Base-by-base conservation (phyloP, 2,113 vertebrate species). In the Grammatotria lemairii region DNA sequence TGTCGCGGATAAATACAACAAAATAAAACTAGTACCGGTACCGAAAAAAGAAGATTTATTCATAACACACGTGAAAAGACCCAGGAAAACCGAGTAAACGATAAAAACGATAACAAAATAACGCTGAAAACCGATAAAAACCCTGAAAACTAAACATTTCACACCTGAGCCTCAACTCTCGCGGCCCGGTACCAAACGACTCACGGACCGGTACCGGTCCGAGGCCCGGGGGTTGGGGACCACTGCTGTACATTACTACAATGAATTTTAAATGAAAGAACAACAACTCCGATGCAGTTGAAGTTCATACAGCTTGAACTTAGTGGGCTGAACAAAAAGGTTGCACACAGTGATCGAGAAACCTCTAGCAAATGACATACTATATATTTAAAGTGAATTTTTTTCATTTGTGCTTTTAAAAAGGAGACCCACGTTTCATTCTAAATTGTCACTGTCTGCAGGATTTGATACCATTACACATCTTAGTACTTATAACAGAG, bases 241-340 rank as follows among this genome's bases (percentile, higher is more conserved):
- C 7, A 7, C 31, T 31, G 31, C 33, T 65, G 60, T 1, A 38
- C 11, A 68, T 21, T 68, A 68, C 19, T 68, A 0, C 33, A 68
- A 21, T 68, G 4, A 68, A 68, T 68, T 68, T 68, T 21, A 68
- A 68, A 68, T 38, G 33, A 68, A 68, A 21, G 7, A 68, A 68
- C 63, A 68, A 38, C 11, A 68, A 68, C 4, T 68, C 0, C 1
- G 19, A 21, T 68, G 1, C 0, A 0, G 11, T 8, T 38, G 1
- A 38, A 38, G 63, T 0, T 38, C 60, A 65, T 8, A 38, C 33
- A 38, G 60, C 60, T 8, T 65, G 38, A 65, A n/a, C 33, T 65
- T 65, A 38, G 19, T 65, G 19, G 60, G 33, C 31, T 65, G 60
- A 38, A 65, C 33, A 65, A 65, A 65, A 65, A 38, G 10, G 19